phyloP scores from a whole-genome alignment of 2,797 vertebrate genomes.

The Crax fasciolata region DNA sequence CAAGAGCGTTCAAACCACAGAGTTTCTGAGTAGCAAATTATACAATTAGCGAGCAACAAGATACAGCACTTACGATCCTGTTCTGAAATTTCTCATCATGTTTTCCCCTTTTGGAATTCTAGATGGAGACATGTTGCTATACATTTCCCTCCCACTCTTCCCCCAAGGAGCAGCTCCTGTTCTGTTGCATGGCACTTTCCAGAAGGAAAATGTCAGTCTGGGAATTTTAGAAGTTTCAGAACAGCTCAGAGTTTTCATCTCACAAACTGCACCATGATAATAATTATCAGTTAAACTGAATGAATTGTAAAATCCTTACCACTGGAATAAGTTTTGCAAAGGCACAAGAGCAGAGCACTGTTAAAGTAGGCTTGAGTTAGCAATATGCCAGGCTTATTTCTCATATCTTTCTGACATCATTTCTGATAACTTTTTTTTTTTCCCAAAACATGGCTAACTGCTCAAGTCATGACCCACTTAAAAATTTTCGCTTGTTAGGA shows the following conservation, averaged over 20 bases:
- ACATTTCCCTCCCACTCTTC: background rate
- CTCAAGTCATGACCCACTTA: background rate
- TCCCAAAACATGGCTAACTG: background rate
- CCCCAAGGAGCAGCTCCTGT: background rate
- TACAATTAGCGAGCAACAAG: background rate
- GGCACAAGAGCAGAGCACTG: background rate
- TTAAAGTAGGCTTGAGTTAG: background rate
- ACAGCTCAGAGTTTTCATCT: background rate
- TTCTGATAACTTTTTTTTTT: background rate
- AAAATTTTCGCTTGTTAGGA: background rate
- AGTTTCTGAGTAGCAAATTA: background rate
- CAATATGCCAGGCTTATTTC: background rate
- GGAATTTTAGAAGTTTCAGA: conserved; percentile 14
- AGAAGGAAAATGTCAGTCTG: background rate
- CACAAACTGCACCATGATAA: background rate
- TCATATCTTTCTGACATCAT: background rate
- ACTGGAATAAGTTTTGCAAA: background rate
- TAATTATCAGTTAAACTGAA: background rate
- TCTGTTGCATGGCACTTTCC: background rate
- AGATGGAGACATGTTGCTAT: background rate
- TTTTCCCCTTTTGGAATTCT: background rate
- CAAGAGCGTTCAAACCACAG: background rate
- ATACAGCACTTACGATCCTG: fast-evolving
- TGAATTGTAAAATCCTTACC: background rate
- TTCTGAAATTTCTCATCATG: background rate